phyloP scores from a whole-genome alignment of 1,140 invertebrate species.

The Neotoxoptera formosana region DNA sequence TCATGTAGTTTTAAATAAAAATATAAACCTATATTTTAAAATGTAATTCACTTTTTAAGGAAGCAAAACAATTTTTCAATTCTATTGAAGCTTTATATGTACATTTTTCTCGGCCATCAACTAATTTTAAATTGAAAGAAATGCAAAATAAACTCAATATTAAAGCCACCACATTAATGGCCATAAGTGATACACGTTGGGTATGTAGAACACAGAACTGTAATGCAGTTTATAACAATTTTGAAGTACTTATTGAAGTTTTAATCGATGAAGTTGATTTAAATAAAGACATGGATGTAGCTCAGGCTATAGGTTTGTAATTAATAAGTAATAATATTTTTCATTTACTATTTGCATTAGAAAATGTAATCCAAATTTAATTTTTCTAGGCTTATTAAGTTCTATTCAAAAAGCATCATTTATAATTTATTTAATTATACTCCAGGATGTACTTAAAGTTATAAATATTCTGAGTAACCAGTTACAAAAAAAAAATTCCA shows the following conservation, averaged over 20 bases:
- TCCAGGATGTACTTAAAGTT: background rate
- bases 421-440: background rate
- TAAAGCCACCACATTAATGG: background rate
- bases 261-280: background rate
- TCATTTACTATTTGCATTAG: too few relatives aligned
- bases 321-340: background rate
- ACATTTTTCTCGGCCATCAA: background rate
- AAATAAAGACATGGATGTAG: background rate
- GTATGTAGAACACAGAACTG: background rate
- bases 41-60: background rate
- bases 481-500: background rate
- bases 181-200: background rate
- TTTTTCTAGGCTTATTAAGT: background rate
- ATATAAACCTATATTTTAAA: background rate
- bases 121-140: background rate
- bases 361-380: background rate
- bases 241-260: background rate
- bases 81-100: background rate
- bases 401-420: background rate
- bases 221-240: background rate
- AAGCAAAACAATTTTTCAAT: background rate
- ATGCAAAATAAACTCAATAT: background rate
- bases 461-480: background rate
- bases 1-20: too few relatives aligned
- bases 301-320: background rate